phyloP scores from a whole-genome alignment of 2,797 vertebrate species.

The Galaxias olidus region DNA sequence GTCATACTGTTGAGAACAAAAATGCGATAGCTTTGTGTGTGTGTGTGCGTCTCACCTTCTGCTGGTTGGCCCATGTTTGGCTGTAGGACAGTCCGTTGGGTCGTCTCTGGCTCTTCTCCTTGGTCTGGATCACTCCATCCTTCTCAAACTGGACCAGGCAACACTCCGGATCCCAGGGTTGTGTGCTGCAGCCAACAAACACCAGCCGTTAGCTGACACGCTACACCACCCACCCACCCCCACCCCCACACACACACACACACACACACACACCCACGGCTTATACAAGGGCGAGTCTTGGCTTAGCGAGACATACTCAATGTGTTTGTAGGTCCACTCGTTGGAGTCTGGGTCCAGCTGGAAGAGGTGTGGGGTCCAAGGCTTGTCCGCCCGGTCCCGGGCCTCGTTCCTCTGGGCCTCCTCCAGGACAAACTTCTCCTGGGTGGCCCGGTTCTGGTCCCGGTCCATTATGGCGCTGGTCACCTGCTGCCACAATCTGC shows the following conservation, averaged over 20 bases:
- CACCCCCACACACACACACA: neutral
- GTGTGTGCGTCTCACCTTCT: slow-evolving; percentile 75
- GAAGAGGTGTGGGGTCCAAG: slow-evolving; percentile 87
- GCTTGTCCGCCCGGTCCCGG: slow-evolving; percentile 78
- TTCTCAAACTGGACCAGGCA: slow-evolving; percentile 91
- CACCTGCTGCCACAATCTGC: slow-evolving; percentile 91
- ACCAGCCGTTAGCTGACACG: too few species aligned
- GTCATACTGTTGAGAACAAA: neutral
- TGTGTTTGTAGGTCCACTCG: slow-evolving; percentile 88
- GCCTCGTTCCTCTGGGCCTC: slow-evolving; percentile 85
- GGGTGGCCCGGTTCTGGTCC: slow-evolving; percentile 89
- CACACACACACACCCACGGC: neutral
- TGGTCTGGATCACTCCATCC: slow-evolving; percentile 87
- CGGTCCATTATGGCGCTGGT: slow-evolving; percentile 87
- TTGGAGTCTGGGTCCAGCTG: slow-evolving; percentile 71
- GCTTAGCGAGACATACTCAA: slow-evolving; percentile 89
- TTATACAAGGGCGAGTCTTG: neutral
- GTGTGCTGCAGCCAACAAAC: slow-evolving; percentile 65
- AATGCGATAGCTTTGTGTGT: neutral
- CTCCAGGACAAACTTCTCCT: slow-evolving; percentile 91
- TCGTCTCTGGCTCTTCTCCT: slow-evolving; percentile 70
- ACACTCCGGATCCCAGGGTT: slow-evolving; percentile 85
- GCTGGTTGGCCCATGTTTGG: slow-evolving; percentile 75
- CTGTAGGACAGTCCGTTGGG: slow-evolving; percentile 73
- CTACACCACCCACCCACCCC: too few species aligned